Evolutionary conservation across 2,888 invertebrate genomes (phyloP).

Genomic region (Rhamnusium bicolor): DNA sequence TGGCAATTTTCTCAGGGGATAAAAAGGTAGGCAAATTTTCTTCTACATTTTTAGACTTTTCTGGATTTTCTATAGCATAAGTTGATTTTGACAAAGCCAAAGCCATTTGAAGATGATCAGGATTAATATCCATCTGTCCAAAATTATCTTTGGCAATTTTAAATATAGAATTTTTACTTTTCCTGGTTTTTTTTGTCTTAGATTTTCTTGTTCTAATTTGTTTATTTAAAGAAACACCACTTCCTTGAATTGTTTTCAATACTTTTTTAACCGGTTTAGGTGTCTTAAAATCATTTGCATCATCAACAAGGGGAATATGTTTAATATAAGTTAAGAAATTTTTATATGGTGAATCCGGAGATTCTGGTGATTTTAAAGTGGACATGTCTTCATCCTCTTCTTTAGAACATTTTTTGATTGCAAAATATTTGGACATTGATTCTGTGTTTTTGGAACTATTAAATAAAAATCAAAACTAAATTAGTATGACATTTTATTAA

Average conservation of each 20-base stretch:
- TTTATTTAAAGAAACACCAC: not conserved
- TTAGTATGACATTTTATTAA: not conserved
- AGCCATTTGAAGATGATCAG: conserved; percentile 79
- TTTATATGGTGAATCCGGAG: conserved; percentile 58
- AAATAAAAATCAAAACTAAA: conserved; percentile 21
- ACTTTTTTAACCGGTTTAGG: conserved; percentile 53
- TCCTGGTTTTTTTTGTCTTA: conserved; percentile 57
- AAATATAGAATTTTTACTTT: conserved; percentile 65
- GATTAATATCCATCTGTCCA: conserved; percentile 74
- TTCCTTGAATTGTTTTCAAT: conserved; percentile 44
- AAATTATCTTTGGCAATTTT: conserved; percentile 72
- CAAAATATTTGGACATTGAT: conserved; percentile 6
- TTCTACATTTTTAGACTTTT: conserved; percentile 34
- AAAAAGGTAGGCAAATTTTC: conserved; percentile 42
- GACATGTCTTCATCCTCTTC: conserved; percentile 20
- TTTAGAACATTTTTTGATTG: conserved; percentile 21
- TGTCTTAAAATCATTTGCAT: conserved; percentile 63
- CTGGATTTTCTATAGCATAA: conserved; percentile 54
- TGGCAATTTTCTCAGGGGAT: conserved; percentile 50
- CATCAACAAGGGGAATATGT: conserved; percentile 50
- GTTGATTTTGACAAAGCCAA: conserved; percentile 79
- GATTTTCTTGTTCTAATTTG: conserved; percentile 34
- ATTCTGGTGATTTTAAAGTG: conserved; percentile 28
- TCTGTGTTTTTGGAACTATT: conserved; percentile 18
- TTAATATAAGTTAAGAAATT: conserved; percentile 54